Base-by-base conservation (phyloP, 2,888 invertebrate species). In the Epinotia nisella region DNA sequence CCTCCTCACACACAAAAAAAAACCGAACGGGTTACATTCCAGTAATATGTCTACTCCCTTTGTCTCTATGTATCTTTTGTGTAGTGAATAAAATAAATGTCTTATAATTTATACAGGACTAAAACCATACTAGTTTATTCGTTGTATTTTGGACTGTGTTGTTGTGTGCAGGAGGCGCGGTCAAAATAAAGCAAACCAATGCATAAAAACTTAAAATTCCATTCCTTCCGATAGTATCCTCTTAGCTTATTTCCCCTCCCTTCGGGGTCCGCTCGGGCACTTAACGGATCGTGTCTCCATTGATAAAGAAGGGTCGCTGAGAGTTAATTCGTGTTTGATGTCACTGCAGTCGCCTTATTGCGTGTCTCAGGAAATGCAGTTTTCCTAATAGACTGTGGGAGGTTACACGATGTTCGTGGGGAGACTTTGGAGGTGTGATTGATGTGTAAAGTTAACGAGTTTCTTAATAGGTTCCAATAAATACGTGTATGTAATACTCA, bases 291-390 rank as follows among this genome's bases (percentile, higher is more conserved):
- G 86, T 88, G 90, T 89, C 82, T 84, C 83, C 87, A 90, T 88
- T 90, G 92, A 91, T 91, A 91, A 90, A 85, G 85, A 79, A 79
- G 85, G 87, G 85, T 87, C 87, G 87, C 86, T 92, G 91, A 90
- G 89, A 92, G 92, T 93, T 92, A 91, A 92, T 90, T 89, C 92
- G 80, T 92, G 92, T 93, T 92, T 86, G 90, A 86, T 92, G 92
- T 92, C 92, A 91, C 83, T 89, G 85, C 85, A 85, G 85, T 81
- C 87, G 83, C 85, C 88, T 90, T 91, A 89, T 87, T 87, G 87
- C 85, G 83, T 87, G 89, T 86, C 76, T 78, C 76, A 83, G 87
- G 88, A 88, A 89, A 87, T 89, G 87, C 88, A 87, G 86, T 88
- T 89, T 90, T 86, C 86, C 85, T 87, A 82, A 73, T 69, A 73